Percentiles rank a stretch among this genome's conserved stretches.
Conservation (phyloP, 2,888 invertebrate species). For the Chymomyza procnemis region DNA sequence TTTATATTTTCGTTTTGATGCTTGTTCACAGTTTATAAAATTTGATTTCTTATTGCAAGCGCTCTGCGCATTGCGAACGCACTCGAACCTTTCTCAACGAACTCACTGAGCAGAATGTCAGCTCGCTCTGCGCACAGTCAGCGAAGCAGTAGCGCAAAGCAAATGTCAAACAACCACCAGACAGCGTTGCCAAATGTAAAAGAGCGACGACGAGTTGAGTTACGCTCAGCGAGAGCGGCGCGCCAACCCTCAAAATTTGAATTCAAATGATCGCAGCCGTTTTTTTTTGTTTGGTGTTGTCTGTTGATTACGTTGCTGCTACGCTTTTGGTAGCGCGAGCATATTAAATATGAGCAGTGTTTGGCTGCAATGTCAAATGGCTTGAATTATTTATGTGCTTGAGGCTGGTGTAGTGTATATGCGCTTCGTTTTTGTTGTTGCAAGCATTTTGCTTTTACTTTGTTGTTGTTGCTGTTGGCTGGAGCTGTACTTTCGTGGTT, state of each 20-base stretch:
- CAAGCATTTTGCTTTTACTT: conserved; percentile 12
- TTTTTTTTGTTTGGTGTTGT: too few relatives aligned
- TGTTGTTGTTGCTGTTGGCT: conserved; percentile 47
- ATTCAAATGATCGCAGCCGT: not conserved
- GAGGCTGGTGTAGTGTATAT: conserved; percentile 25
- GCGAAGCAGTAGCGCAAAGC: conserved; percentile 30
- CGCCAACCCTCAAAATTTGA: conserved; percentile 6
- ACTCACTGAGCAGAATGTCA: conserved; percentile 46
- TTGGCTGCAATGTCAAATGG: not conserved
- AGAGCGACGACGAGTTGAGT: not conserved
- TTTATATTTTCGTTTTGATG: conserved; percentile 3
- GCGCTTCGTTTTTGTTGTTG: conserved; percentile 30
- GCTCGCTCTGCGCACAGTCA: conserved; percentile 21
- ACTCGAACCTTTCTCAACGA: conserved; percentile 34
- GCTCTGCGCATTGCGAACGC: conserved; percentile 25
- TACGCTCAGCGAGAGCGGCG: not conserved
- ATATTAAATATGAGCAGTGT: not conserved
- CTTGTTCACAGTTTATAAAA: not conserved
- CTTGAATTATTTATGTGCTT: not conserved
- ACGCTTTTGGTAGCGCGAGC: not conserved
- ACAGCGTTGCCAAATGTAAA: conserved; percentile 42
- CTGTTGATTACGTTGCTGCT: not conserved
- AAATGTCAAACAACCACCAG: conserved; percentile 65
- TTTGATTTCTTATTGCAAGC: conserved; percentile 12
- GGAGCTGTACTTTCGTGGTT: conserved; percentile 66